Percentiles rank a stretch among this genome's conserved stretches.
Evolutionary conservation across 2,113 vertebrate genomes (phyloP).

Genomic region (Macrotus californicus): DNA sequence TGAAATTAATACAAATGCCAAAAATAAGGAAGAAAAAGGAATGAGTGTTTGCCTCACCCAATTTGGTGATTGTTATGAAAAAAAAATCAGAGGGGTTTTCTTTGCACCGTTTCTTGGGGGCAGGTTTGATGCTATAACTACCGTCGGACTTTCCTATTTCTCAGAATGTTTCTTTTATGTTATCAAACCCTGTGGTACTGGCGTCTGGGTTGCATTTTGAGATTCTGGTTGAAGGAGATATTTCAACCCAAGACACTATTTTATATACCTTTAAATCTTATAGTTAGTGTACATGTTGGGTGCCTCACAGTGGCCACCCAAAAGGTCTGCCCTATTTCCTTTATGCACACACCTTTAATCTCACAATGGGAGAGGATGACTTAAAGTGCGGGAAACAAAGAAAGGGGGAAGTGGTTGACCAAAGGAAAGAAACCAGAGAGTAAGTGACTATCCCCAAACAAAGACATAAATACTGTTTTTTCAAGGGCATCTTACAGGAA

Average conservation of each 20-base stretch:
- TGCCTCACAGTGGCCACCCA: rapidly evolving
- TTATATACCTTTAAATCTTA: background rate
- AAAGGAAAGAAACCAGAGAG: background rate
- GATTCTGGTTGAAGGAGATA: background rate
- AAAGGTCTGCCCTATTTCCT: background rate
- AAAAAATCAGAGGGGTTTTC: background rate
- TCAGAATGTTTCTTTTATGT: background rate
- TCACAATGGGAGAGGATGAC: background rate
- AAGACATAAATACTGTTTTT: background rate
- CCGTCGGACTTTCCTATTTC: background rate
- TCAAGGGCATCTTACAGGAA: background rate
- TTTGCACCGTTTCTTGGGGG: background rate
- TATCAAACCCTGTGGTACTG: background rate
- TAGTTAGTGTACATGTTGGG: background rate
- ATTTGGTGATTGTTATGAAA: background rate
- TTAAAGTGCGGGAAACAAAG: background rate
- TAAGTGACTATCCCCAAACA: background rate
- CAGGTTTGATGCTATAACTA: background rate
- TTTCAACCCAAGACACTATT: background rate
- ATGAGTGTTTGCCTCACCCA: background rate
- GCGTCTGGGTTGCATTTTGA: background rate
- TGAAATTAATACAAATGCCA: background rate
- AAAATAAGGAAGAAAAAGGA: background rate
- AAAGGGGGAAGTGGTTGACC: background rate
- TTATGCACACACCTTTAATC: background rate